phyloP scores from a whole-genome alignment of 2,113 vertebrate genomes.

The Thymallus thymallus region DNA sequence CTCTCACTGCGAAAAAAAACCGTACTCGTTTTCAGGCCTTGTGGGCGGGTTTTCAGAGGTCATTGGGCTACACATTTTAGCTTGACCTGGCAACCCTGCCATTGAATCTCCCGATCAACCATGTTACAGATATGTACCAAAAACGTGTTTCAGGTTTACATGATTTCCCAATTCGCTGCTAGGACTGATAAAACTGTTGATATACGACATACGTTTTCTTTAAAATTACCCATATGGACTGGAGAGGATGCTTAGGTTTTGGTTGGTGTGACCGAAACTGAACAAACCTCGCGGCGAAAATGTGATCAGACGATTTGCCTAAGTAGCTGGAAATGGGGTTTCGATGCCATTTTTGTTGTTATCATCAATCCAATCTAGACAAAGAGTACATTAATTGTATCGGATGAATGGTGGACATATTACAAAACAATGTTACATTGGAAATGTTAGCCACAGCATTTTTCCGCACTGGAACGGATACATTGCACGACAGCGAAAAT shows the following conservation, averaged over 20 bases:
- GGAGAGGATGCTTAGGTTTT: background rate
- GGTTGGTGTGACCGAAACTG: background rate
- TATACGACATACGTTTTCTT: background rate
- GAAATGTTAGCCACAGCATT: conserved; percentile 22
- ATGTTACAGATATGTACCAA: background rate
- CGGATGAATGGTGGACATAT: background rate
- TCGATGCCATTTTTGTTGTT: too few species aligned
- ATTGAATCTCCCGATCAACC: background rate
- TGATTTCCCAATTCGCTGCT: background rate
- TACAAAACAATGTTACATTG: conserved; percentile 1
- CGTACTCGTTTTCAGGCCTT: too few species aligned
- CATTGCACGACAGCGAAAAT: too few species aligned
- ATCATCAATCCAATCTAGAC: background rate
- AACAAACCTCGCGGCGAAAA: background rate
- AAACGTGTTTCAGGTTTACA: background rate
- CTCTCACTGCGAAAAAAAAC: too few species aligned
- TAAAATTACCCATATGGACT: background rate
- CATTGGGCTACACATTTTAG: conserved; percentile 34
- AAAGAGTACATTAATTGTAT: too few species aligned
- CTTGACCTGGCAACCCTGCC: background rate
- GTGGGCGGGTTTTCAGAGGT: too few species aligned
- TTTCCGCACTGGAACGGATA: conserved; percentile 35
- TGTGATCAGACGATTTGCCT: background rate
- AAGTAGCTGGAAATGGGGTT: too few species aligned
- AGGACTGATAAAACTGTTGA: background rate